Evolutionary conservation across 2,888 invertebrate genomes (phyloP).

Genomic region (Drosophila fulvimacula): DNA sequence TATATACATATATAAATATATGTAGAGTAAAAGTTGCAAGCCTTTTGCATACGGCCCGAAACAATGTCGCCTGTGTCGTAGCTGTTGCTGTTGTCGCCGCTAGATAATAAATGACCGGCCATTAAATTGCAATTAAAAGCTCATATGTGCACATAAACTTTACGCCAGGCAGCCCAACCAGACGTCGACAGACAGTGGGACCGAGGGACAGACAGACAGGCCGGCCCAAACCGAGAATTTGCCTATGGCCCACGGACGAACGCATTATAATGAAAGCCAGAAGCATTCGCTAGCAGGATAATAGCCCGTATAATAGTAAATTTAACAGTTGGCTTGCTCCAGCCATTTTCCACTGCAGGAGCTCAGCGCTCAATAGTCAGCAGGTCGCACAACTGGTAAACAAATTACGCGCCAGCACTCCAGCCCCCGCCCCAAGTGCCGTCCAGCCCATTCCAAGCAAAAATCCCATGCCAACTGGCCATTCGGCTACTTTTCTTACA

Average conservation of each 20-base stretch:
- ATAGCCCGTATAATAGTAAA: constrained; percentile 80
- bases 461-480: constrained; percentile 50
- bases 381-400: constrained; percentile 61
- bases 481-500: constrained; percentile 71
- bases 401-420: constrained; percentile 68
- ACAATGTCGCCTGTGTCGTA: constrained; percentile 56
- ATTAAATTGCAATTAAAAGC: constrained; percentile 84
- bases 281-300: constrained; percentile 61
- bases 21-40: constrained; percentile 54
- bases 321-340: constrained; percentile 75
- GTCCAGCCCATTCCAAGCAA: constrained; percentile 11
- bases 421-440: background rate
- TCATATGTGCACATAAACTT: constrained; percentile 82
- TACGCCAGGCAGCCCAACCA: constrained; percentile 48
- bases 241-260: constrained; percentile 59
- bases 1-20: constrained; percentile 12
- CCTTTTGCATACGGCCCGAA: constrained; percentile 48
- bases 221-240: constrained; percentile 40
- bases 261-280: constrained; percentile 67
- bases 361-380: constrained; percentile 44
- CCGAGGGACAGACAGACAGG: constrained; percentile 29
- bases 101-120: constrained; percentile 83
- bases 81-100: constrained; percentile 71
- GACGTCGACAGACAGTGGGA: constrained; percentile 24
- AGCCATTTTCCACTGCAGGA: constrained; percentile 49